These are phyloP conservation scores for Candidula unifasciata DNA, from an alignment of 2,888 invertebrate species.

Conservation along the genomic window DNA sequence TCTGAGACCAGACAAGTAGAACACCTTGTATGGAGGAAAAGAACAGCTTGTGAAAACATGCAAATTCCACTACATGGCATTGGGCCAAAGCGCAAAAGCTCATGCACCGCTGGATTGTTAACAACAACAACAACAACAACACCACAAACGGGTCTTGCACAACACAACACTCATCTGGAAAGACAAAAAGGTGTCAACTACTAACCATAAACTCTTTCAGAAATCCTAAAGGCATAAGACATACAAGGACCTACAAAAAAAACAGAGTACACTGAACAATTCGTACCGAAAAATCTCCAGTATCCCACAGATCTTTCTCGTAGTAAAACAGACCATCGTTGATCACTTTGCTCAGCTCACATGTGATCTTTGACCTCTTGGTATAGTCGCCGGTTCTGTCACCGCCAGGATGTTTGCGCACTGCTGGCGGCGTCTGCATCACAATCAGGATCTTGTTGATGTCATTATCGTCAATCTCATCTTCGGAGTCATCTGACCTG, in stretches of 20 bases:
- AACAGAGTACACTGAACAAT: not conserved
- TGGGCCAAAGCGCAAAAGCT: too few relatives aligned
- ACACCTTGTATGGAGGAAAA: too few relatives aligned
- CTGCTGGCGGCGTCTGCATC: conserved; percentile 84
- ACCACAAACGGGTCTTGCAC: too few relatives aligned
- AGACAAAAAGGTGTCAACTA: not conserved
- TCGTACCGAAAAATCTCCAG: conserved; percentile 74
- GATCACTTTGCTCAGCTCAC: conserved; percentile 95
- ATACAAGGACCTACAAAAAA: not conserved
- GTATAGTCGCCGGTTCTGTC: conserved; percentile 94
- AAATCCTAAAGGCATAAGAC: not conserved
- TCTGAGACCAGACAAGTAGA: too few relatives aligned
- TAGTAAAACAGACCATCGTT: conserved; percentile 97
- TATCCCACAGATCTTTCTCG: conserved; percentile 94
- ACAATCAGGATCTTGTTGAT: conserved; percentile 96
- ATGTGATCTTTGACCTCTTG: conserved; percentile 94
- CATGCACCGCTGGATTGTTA: too few relatives aligned
- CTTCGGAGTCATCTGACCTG: conserved; percentile 82
- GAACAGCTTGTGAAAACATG: too few relatives aligned
- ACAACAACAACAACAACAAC: too few relatives aligned
- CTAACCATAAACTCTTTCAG: too few relatives aligned
- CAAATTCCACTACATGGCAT: too few relatives aligned
- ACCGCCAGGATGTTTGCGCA: conserved; percentile 90
- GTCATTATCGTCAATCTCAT: conserved; percentile 94
- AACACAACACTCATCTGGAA: too few relatives aligned